Evolutionary conservation across 30 jellyfish, hydroid and myxozoan genomes (phyloP), one percentile per base, ranked within the genome.

Genomic region (Cassiopea andromeda): DNA sequence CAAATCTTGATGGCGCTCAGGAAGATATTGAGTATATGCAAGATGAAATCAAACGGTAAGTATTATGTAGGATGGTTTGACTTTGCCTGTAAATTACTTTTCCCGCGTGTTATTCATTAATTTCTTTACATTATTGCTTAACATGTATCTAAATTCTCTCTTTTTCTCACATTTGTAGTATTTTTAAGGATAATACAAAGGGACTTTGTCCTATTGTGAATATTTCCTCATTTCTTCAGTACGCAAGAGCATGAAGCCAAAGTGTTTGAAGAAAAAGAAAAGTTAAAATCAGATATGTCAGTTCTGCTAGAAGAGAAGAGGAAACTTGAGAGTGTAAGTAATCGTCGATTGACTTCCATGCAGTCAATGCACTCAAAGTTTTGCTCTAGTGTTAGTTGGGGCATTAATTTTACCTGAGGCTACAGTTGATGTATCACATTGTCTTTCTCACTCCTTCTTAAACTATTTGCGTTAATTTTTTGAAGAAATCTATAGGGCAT

Each of bases 241-340:
- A 96, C 98, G 14, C 92, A 84, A 79, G 89, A 85, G 12, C 96
- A 92, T 64, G 99, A 96, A 66, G 93, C 93, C 57, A 91, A 92
- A 60, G 91, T 87, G 27, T 96, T 96, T 49, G 93, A 92, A 60
- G 99, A 96, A 76, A 88, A 89, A 70, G 97, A 81, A 48, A 80
- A 75, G 60, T 60, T 84, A 43, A 94, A 80, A 69, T 96, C 99
- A 17, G 87, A 81, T 43, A 67, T 96, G 27, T 97, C 91, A 12
- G 95, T 96, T 43, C 49, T 77, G 75, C 88, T 68, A 68, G 99
- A 96, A 92, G 99, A 96, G 80, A 96, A 92, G 92, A 84, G 82
- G 44, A 89, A 97, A 45, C 87, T 85, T 17, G 79, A 72, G 43
- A 64, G 44, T 16, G 79, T 70, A 70, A 43, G 10, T 70, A 17